Percentiles rank a stretch among this genome's conserved stretches.
phyloP scores from a whole-genome alignment of 2,113 vertebrate species.

The Fulmarus glacialis region DNA sequence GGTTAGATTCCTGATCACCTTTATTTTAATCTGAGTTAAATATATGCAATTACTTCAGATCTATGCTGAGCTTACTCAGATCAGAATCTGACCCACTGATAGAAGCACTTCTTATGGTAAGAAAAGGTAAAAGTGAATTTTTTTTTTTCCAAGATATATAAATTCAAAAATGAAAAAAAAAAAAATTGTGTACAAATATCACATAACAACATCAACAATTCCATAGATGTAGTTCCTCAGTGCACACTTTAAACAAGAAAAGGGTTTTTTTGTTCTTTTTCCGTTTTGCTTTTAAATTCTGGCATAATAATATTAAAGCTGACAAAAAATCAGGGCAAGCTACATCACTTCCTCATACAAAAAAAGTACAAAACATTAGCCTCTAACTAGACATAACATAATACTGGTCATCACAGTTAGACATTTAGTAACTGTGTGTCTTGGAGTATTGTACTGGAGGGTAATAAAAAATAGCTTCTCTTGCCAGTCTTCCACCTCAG shows the following conservation, averaged over 20 bases:
- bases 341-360: constrained; percentile 97
- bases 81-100: constrained; percentile 9
- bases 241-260: constrained; percentile 86
- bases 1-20: not conserved
- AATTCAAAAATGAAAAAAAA: constrained; percentile 80
- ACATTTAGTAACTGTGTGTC: constrained; percentile 88
- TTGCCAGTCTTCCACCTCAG: constrained; percentile 83
- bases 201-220: constrained; percentile 90
- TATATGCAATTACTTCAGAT: constrained; percentile 6
- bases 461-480: constrained; percentile 86
- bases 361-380: constrained; percentile 98
- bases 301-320: constrained; percentile 89
- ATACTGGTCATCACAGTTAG: constrained; percentile 87
- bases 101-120: constrained; percentile 66
- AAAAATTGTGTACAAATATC: constrained; percentile 91
- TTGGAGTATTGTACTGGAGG: constrained; percentile 87
- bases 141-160: constrained; percentile 69
- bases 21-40: not conserved
- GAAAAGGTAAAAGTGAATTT: constrained; percentile 72
- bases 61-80: not conserved
- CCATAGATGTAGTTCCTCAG: constrained; percentile 82
- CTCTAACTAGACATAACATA: constrained; percentile 93
- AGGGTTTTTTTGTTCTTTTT: constrained; percentile 54
- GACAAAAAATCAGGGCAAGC: constrained; percentile 87
- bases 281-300: constrained; percentile 79